Conservation (phyloP, 2,797 vertebrate genomes). For the Anabas testudineus region DNA sequence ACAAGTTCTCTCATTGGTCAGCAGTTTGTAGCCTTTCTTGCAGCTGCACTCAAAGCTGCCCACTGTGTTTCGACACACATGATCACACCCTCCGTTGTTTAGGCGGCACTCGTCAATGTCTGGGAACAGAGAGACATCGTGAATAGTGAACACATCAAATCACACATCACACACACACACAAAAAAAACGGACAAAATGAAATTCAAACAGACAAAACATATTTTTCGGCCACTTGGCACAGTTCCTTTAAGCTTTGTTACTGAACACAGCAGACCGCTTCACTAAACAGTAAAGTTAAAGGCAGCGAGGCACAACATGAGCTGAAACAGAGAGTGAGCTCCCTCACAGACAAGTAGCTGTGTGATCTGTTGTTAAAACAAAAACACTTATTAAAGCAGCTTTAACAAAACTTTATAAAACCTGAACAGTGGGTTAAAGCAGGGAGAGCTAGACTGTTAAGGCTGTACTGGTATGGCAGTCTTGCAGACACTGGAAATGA, state of each 20-base stretch:
- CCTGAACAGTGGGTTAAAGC: not conserved
- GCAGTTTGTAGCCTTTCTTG: constrained; percentile 97
- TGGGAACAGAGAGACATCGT: constrained; percentile 67
- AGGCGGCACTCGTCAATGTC: constrained; percentile 96
- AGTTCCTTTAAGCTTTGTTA: not conserved
- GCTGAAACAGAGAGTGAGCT: not conserved
- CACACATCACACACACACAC: constrained; percentile 2
- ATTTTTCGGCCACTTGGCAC: too few species aligned
- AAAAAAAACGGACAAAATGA: not conserved
- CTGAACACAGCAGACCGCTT: not conserved
- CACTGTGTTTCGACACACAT: constrained; percentile 97
- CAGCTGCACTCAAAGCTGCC: constrained; percentile 99
- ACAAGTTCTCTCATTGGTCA: constrained; percentile 97
- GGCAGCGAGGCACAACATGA: not conserved
- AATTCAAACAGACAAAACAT: not conserved
- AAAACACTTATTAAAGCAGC: constrained; percentile 2
- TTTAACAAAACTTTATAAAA: constrained; percentile 1
- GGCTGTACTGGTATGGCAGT: not conserved
- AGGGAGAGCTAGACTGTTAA: not conserved
- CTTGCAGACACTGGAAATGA: constrained; percentile 30
- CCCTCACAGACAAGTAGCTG: not conserved
- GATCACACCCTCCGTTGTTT: constrained; percentile 96
- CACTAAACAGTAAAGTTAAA: not conserved
- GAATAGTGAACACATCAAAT: constrained; percentile 19
- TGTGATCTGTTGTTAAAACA: not conserved